Conservation (phyloP, 2,888 invertebrate genomes). For the Pelosia muscerda region DNA sequence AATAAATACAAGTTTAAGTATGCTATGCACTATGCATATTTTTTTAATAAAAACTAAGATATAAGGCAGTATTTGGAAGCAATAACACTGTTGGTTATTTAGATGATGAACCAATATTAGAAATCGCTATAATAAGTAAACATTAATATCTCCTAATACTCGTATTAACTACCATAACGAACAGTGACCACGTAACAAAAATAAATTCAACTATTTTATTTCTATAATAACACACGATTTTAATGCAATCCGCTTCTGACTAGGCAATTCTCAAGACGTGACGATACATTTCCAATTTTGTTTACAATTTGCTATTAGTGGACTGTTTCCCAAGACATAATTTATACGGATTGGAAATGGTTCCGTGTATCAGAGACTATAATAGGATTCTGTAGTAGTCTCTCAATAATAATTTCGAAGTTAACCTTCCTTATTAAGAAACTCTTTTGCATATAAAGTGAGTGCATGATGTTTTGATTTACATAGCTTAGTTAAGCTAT, state of each 20-base stretch:
- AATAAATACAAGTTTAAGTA: no score
- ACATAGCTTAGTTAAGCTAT: no score
- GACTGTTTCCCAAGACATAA: neutral
- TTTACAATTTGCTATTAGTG: neutral
- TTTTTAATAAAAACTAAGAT: no score
- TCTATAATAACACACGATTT: neutral
- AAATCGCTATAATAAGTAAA: no score
- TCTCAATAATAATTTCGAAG: neutral
- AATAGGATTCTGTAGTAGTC: neutral
- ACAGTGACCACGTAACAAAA: neutral
- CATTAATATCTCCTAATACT: no score
- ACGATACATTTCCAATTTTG: neutral
- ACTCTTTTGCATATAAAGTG: neutral
- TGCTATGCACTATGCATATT: no score
- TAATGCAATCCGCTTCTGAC: constrained; percentile 4
- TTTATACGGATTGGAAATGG: neutral
- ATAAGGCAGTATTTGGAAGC: no score
- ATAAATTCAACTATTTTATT: neutral
- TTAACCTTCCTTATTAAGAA: constrained; percentile 30
- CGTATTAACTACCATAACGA: no score
- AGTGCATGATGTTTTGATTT: no score
- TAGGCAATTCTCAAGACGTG: neutral
- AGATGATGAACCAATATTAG: no score
- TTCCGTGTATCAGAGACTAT: neutral
- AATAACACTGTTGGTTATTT: no score